A percentile compares a stretch with the other conserved stretches of the same genome.
phyloP scores from a whole-genome alignment of 1,140 invertebrate species.

The Daktulosphaira vitifoliae region DNA sequence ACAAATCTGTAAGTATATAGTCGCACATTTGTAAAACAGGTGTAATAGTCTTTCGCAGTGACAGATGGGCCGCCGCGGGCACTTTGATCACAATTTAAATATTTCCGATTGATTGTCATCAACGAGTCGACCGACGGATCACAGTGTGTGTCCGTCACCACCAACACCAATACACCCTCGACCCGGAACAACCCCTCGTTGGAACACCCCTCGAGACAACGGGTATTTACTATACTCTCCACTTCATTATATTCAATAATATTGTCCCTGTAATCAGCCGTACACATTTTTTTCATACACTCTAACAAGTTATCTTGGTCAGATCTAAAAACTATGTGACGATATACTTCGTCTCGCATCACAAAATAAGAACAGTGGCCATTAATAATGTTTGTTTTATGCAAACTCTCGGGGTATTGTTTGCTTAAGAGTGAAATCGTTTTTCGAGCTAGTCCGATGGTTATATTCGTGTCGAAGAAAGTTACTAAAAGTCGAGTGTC shows the following conservation, averaged over 20 bases:
- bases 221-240: background rate
- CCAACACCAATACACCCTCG: background rate
- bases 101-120: constrained; percentile 34
- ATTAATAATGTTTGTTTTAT: too few species aligned
- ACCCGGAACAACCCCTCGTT: background rate
- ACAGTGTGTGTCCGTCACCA: constrained; percentile 19
- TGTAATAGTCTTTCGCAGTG: constrained; percentile 4
- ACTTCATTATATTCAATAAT: background rate
- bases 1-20: background rate
- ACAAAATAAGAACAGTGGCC: too few species aligned
- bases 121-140: background rate
- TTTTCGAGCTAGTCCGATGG: too few species aligned
- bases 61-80: constrained; percentile 24
- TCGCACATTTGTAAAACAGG: background rate
- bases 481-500: constrained; percentile 1
- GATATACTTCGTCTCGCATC: too few species aligned
- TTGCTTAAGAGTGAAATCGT: too few species aligned
- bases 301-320: too few species aligned
- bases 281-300: background rate
- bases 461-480: too few species aligned
- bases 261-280: constrained; percentile 15
- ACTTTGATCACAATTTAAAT: constrained; percentile 34
- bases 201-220: too few species aligned
- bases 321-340: too few species aligned
- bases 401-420: too few species aligned